Percentiles rank a stretch among this genome's conserved stretches.
phyloP scores from a whole-genome alignment of 2,888 invertebrate genomes.

The Cerastis rubricosa region DNA sequence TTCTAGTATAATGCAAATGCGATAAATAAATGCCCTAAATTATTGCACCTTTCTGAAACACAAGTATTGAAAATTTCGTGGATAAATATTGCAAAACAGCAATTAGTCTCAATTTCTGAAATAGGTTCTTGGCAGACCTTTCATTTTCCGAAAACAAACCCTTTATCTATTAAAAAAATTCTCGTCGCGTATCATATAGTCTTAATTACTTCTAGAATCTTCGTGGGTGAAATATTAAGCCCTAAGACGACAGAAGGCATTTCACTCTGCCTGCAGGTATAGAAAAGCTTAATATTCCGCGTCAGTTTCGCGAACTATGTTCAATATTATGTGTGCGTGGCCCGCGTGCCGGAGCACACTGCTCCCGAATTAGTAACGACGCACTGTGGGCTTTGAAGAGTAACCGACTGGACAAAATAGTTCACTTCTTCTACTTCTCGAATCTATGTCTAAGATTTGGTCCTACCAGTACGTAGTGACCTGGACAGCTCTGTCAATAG shows the following conservation, averaged over 20 bases:
- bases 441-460: neutral
- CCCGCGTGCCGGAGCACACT: conserved; percentile 43
- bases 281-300: conserved; percentile 50
- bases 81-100: neutral
- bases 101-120: neutral
- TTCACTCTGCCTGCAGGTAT: conserved; percentile 24
- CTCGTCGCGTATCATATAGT: neutral
- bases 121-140: neutral
- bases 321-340: conserved; percentile 51
- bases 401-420: neutral
- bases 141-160: neutral
- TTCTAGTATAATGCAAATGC: too few relatives aligned
- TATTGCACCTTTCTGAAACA: neutral
- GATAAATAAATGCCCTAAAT: neutral
- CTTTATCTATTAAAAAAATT: neutral
- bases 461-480: neutral
- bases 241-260: conserved; percentile 27
- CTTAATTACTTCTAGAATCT: conserved; percentile 12
- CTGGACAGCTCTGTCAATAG: neutral
- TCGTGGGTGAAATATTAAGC: conserved; percentile 20
- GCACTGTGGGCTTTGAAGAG: conserved; percentile 9
- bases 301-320: conserved; percentile 45
- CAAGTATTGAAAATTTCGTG: neutral
- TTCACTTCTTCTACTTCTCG: too few relatives aligned
- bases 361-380: conserved; percentile 45